Evolutionary conservation across 35 echinoderm and acorn worm species (phyloP).

Genomic region (Eucidaris tribuloides): DNA sequence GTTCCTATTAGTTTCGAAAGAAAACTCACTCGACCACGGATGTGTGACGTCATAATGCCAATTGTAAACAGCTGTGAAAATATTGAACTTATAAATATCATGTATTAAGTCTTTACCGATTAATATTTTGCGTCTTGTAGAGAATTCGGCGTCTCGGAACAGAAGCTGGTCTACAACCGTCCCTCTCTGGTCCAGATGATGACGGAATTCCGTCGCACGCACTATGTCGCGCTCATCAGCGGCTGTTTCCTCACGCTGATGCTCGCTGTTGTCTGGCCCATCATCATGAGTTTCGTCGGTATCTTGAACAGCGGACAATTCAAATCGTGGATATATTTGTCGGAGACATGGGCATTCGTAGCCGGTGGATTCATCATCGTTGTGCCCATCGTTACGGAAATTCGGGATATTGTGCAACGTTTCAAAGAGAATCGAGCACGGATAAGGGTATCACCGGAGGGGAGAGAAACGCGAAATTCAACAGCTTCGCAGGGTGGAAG

Average conservation of each 20-base stretch:
- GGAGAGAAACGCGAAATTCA: no score
- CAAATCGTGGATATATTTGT: slow-evolving; percentile 66
- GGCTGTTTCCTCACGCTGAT: slow-evolving; percentile 44
- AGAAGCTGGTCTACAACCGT: slow-evolving; percentile 74
- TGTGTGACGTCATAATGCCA: no score
- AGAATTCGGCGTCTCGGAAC: slow-evolving; percentile 80
- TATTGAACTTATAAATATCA: background rate
- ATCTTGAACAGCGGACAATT: slow-evolving; percentile 53
- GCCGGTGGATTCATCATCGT: slow-evolving; percentile 84
- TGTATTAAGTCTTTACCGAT: slow-evolving; percentile 2
- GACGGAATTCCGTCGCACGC: slow-evolving; percentile 54
- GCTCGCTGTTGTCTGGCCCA: slow-evolving; percentile 69
- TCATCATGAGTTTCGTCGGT: slow-evolving; percentile 48
- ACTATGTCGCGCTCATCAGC: slow-evolving; percentile 30
- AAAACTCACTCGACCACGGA: background rate
- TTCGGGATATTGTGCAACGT: slow-evolving; percentile 48
- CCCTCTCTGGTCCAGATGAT: slow-evolving; percentile 77
- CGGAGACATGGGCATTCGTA: slow-evolving; percentile 71
- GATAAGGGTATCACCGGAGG: slow-evolving; percentile 9
- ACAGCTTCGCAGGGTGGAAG: no score
- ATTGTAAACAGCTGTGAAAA: background rate
- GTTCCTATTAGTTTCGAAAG: background rate
- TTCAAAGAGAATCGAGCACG: slow-evolving; percentile 17
- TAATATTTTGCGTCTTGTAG: slow-evolving; percentile 47
- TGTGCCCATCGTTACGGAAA: slow-evolving; percentile 68